Evolutionary conservation across 2,113 vertebrate genomes (phyloP).

Genomic region (Dissostichus mawsoni): DNA sequence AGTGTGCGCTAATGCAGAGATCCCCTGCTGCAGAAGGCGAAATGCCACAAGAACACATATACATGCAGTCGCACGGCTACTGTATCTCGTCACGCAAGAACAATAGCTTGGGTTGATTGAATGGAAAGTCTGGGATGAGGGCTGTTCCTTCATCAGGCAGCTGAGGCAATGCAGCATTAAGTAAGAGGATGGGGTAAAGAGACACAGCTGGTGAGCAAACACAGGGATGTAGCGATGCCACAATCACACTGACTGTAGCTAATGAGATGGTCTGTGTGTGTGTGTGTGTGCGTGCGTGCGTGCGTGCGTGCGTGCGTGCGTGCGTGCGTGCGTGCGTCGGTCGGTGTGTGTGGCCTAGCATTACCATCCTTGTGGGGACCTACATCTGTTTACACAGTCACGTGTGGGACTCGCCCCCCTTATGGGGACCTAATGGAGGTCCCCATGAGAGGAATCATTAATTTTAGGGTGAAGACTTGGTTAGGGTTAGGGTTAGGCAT

Average conservation of each 20-base stretch:
- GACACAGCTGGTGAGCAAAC: conserved; percentile 63
- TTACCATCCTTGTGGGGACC: too few relatives aligned
- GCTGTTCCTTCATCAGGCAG: conserved; percentile 3
- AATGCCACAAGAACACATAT: conserved; percentile 54
- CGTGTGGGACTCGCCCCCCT: too few relatives aligned
- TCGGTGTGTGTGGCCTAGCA: too few relatives aligned
- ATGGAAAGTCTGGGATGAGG: neutral
- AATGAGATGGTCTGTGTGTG: conserved; percentile 31
- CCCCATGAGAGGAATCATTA: too few relatives aligned
- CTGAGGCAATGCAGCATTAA: conserved; percentile 52
- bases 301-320: too few relatives aligned
- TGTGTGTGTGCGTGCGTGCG: too few relatives aligned
- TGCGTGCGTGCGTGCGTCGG: too few relatives aligned
- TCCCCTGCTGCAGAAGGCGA: conserved; percentile 83
- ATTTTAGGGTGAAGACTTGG: too few relatives aligned
- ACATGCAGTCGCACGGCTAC: conserved; percentile 24
- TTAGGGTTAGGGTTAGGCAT: too few relatives aligned
- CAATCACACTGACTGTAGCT: conserved; percentile 34
- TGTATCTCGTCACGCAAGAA: conserved; percentile 22
- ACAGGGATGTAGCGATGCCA: conserved; percentile 31
- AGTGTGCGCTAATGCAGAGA: conserved; percentile 83
- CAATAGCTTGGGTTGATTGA: conserved; percentile 58
- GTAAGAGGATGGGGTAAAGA: conserved; percentile 39
- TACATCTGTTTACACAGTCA: too few relatives aligned
- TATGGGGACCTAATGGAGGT: too few relatives aligned